Percentiles rank a stretch among this genome's conserved stretches.
Conservation (phyloP, 2,888 invertebrate species). For the Hymenopus coronatus region DNA sequence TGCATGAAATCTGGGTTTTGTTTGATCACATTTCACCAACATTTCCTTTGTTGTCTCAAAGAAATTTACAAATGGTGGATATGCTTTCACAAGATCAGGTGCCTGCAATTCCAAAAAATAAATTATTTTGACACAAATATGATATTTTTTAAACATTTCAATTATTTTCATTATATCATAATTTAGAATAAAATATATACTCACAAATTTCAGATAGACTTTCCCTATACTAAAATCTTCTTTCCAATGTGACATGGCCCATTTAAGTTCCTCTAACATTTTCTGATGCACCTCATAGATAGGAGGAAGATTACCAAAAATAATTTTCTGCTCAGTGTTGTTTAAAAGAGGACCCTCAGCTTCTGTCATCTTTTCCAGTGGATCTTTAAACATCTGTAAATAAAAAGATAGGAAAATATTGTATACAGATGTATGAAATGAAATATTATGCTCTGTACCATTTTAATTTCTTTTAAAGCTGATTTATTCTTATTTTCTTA, state of each 20-base stretch:
- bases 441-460: too few species aligned
- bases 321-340: constrained; percentile 88
- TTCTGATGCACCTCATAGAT: constrained; percentile 91
- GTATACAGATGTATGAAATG: too few species aligned
- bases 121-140: background rate
- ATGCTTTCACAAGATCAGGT: constrained; percentile 85
- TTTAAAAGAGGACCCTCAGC: constrained; percentile 77
- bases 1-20: constrained; percentile 93
- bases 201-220: constrained; percentile 77
- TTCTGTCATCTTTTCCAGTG: constrained; percentile 82
- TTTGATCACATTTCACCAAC: constrained; percentile 84
- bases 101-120: constrained; percentile 49
- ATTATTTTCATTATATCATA: too few species aligned
- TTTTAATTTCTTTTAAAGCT: too few species aligned
- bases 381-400: constrained; percentile 85
- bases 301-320: constrained; percentile 92
- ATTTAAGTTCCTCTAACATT: constrained; percentile 65
- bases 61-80: constrained; percentile 97
- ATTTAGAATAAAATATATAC: constrained; percentile 32
- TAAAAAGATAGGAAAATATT: background rate
- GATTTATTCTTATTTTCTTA: too few species aligned
- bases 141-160: too few species aligned
- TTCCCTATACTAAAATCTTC: constrained; percentile 86
- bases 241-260: constrained; percentile 74
- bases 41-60: constrained; percentile 96